Evolutionary conservation across 2,888 invertebrate species (phyloP).

Genomic region (Lithosia quadra): DNA sequence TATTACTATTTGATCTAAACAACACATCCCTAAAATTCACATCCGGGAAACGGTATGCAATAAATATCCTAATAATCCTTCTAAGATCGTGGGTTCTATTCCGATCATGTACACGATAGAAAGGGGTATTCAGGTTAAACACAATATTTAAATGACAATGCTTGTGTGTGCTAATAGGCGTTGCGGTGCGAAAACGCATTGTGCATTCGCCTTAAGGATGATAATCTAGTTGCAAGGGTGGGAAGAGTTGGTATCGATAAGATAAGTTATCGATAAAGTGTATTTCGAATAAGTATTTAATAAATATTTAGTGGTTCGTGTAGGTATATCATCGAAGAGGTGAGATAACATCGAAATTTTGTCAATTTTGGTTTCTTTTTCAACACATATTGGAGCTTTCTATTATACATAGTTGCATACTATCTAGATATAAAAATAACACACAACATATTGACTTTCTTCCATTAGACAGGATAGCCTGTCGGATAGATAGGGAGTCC

Average conservation of each 20-base stretch:
- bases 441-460: too few species aligned
- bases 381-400: too few species aligned
- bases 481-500: too few species aligned
- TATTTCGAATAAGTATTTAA: neutral
- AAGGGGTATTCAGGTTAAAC: constrained; percentile 76
- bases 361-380: neutral
- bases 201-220: constrained; percentile 63
- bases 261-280: neutral
- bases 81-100: constrained; percentile 61
- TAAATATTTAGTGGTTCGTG: too few species aligned
- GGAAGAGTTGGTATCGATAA: constrained; percentile 1
- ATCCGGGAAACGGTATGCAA: constrained; percentile 50
- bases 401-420: too few species aligned
- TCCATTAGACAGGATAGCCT: too few species aligned
- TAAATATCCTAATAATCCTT: constrained; percentile 46
- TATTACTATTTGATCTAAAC: neutral
- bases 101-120: constrained; percentile 57
- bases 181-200: constrained; percentile 81
- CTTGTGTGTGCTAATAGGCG: constrained; percentile 77
- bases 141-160: constrained; percentile 82
- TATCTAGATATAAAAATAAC: too few species aligned
- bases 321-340: too few species aligned
- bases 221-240: constrained; percentile 68
- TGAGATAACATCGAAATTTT: neutral
- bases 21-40: constrained; percentile 28